Percentiles rank a stretch among this genome's conserved stretches.
Evolutionary conservation across 2,797 vertebrate species (phyloP).

Genomic region (Taenioides sp.): DNA sequence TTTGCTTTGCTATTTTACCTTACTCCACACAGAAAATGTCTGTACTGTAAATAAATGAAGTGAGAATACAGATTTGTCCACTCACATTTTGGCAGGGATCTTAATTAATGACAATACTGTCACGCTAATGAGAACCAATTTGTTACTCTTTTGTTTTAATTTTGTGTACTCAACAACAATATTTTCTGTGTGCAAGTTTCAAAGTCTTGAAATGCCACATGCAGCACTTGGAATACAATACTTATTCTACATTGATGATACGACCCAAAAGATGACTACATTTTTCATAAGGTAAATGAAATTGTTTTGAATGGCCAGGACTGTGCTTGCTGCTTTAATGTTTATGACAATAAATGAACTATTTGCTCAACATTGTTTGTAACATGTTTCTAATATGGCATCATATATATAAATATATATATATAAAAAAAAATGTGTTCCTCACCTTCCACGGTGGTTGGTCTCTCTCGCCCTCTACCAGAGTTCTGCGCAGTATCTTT

Average conservation of each 20-base stretch:
- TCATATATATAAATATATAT: neutral
- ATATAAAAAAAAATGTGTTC: too few species aligned
- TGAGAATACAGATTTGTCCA: constrained; percentile 25
- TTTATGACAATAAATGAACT: constrained; percentile 8
- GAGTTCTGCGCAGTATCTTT: too few species aligned
- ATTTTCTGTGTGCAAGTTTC: constrained; percentile 81
- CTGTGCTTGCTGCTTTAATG: constrained; percentile 28
- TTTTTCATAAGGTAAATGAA: constrained; percentile 77
- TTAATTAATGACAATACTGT: constrained; percentile 37
- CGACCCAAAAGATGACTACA: constrained; percentile 70
- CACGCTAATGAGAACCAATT: constrained; percentile 33
- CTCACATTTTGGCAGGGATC: neutral
- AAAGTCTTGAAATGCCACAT: constrained; percentile 78
- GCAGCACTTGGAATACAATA: constrained; percentile 51
- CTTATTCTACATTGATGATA: constrained; percentile 80
- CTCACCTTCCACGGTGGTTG: too few species aligned
- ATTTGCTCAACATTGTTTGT: neutral
- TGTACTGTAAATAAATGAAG: constrained; percentile 46
- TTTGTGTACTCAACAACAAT: constrained; percentile 60
- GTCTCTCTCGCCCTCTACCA: too few species aligned
- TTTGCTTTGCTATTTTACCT: neutral
- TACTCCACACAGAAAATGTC: neutral
- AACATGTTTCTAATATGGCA: neutral
- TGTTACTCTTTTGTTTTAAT: constrained; percentile 35
- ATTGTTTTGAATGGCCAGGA: constrained; percentile 65